Percentiles rank a stretch among this genome's conserved stretches.
phyloP scores from a whole-genome alignment of 2,113 vertebrate genomes.

The Varanus salvator region DNA sequence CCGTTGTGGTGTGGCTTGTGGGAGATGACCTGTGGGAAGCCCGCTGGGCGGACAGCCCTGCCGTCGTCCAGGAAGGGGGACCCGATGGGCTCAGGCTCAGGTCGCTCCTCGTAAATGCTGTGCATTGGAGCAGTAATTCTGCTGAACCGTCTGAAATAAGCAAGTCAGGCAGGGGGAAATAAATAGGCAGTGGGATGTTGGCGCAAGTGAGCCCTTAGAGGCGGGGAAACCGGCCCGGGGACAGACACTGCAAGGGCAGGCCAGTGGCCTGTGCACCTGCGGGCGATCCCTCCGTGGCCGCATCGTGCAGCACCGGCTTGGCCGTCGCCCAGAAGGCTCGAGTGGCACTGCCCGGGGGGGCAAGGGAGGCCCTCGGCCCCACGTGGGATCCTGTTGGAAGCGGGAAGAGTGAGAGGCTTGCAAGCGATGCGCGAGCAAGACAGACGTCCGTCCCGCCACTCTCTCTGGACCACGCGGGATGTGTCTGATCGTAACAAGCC shows the following conservation, averaged over 20 bases:
- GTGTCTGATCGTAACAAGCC: not conserved
- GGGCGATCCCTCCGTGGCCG: not conserved
- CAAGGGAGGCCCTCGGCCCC: not conserved
- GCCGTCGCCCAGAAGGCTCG: not conserved
- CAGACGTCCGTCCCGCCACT: not conserved
- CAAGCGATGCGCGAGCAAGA: not conserved
- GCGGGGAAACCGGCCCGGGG: not conserved
- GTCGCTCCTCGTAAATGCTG: not conserved
- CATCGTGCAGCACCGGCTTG: not conserved
- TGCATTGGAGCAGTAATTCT: not conserved
- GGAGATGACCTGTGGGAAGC: not conserved
- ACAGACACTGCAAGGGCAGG: not conserved
- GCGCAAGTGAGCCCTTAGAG: too few species aligned
- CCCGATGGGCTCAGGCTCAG: not conserved
- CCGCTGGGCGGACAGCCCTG: too few species aligned
- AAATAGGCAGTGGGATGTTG: too few species aligned
- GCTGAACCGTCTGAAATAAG: not conserved
- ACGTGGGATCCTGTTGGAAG: too few species aligned
- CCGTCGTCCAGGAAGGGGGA: not conserved
- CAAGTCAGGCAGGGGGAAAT: not conserved
- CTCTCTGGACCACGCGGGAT: not conserved
- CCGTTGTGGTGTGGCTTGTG: not conserved
- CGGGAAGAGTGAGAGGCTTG: not conserved
- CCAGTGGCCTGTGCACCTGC: not conserved
- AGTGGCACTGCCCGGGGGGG: not conserved